Evolutionary conservation across 2,113 vertebrate species (phyloP).

Genomic region (Muntiacus reevesi): DNA sequence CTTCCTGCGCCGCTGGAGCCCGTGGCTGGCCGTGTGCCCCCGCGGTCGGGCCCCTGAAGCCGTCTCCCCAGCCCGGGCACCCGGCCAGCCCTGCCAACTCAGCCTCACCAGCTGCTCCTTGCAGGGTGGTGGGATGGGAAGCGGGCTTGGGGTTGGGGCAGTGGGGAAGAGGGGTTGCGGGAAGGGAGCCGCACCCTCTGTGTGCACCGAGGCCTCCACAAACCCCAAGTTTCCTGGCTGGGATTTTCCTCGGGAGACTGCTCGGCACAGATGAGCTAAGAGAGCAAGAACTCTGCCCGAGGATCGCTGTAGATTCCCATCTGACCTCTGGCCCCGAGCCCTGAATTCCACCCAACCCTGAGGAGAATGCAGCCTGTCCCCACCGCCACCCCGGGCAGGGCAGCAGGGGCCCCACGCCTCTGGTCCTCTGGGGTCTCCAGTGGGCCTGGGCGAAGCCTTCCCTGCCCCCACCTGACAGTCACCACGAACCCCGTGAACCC

Average conservation of each 20-base stretch:
- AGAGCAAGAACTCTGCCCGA: conserved; percentile 33
- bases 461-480: neutral
- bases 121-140: neutral
- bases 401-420: neutral
- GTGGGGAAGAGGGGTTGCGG: conserved; percentile 9
- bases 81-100: neutral
- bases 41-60: neutral
- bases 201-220: conserved; percentile 22
- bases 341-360: neutral
- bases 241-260: conserved; percentile 58
- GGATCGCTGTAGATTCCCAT: neutral
- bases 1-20: conserved; percentile 55
- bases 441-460: neutral
- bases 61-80: neutral
- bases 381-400: neutral
- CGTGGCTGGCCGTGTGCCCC: neutral
- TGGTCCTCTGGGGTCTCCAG: neutral
- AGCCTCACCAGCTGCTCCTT: neutral
- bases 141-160: neutral
- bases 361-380: neutral
- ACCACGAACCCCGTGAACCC: neutral
- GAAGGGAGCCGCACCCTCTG: conserved; percentile 32
- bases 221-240: conserved; percentile 70
- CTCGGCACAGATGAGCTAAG: conserved; percentile 57
- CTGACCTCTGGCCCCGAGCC: conserved; percentile 28